Conservation (phyloP, 1,140 invertebrate genomes). For the Leptinotarsa texana region DNA sequence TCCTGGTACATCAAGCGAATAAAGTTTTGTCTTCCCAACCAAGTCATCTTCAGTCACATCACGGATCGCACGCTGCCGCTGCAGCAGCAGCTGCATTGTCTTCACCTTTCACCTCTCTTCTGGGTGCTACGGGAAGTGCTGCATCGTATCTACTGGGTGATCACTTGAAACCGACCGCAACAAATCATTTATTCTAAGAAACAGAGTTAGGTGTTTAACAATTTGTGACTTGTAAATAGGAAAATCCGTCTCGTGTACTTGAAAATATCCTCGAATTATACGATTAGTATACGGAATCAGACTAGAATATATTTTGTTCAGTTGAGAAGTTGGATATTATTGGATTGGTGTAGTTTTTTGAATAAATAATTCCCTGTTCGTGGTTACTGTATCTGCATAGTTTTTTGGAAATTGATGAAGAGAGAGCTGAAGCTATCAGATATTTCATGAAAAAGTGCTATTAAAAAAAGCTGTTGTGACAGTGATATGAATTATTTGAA, state of each 20-base stretch:
- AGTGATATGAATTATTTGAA: too few species aligned
- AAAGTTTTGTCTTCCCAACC: conserved; percentile 53
- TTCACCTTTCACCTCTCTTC: conserved; percentile 55
- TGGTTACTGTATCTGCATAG: too few species aligned
- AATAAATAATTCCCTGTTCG: too few species aligned
- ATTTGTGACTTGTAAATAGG: not conserved
- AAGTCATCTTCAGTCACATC: conserved; percentile 50
- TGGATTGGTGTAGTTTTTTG: too few species aligned
- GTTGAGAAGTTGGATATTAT: too few species aligned
- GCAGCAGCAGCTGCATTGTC: conserved; percentile 53
- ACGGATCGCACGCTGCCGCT: conserved; percentile 50
- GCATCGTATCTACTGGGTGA: conserved; percentile 53
- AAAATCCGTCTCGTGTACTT: conserved; percentile 3
- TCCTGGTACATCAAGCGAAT: conserved; percentile 54
- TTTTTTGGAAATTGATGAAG: too few species aligned
- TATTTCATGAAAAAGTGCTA: too few species aligned
- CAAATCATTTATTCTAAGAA: conserved; percentile 54
- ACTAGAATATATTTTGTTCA: not conserved
- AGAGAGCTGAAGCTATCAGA: too few species aligned
- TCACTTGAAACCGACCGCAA: conserved; percentile 52
- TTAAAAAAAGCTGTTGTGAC: too few species aligned
- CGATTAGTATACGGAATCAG: not conserved
- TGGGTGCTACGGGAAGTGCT: conserved; percentile 52
- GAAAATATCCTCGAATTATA: not conserved
- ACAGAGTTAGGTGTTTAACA: not conserved